Conservation (phyloP, 2,888 invertebrate species). For the Patella ulyssiponensis region DNA sequence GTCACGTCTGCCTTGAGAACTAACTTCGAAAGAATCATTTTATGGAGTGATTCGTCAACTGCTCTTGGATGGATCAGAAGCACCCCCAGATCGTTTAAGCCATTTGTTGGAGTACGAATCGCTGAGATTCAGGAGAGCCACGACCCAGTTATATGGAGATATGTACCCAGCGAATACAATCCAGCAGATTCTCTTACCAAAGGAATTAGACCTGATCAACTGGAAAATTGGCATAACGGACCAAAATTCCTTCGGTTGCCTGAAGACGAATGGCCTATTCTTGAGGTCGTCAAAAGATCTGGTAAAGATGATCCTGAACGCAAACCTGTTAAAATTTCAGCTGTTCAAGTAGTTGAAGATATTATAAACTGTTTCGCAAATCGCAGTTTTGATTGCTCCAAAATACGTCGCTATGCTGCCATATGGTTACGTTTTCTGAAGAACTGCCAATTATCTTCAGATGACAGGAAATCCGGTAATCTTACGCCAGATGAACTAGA, state of each 20-base stretch:
- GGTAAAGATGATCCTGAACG: background rate
- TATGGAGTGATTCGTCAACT: background rate
- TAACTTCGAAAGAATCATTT: background rate
- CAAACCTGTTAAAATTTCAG: background rate
- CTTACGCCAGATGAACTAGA: background rate
- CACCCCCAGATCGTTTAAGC: background rate
- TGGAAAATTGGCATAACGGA: background rate
- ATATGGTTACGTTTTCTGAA: slow-evolving; percentile 1
- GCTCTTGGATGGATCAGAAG: slow-evolving; percentile 2
- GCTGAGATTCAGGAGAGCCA: background rate
- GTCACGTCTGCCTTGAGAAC: background rate
- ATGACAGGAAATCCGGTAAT: background rate
- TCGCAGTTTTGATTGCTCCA: background rate
- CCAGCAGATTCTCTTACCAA: background rate
- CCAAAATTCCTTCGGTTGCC: slow-evolving; percentile 1
- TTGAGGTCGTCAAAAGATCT: background rate
- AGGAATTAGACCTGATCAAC: background rate
- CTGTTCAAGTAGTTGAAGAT: background rate
- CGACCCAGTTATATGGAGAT: background rate
- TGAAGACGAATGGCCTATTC: background rate
- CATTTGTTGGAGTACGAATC: background rate
- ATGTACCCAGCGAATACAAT: background rate
- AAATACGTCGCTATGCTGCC: background rate
- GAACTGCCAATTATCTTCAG: background rate
- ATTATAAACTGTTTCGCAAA: no score